Evolutionary conservation across 2,888 invertebrate species (phyloP).

Genomic region (Dynastes tityus): DNA sequence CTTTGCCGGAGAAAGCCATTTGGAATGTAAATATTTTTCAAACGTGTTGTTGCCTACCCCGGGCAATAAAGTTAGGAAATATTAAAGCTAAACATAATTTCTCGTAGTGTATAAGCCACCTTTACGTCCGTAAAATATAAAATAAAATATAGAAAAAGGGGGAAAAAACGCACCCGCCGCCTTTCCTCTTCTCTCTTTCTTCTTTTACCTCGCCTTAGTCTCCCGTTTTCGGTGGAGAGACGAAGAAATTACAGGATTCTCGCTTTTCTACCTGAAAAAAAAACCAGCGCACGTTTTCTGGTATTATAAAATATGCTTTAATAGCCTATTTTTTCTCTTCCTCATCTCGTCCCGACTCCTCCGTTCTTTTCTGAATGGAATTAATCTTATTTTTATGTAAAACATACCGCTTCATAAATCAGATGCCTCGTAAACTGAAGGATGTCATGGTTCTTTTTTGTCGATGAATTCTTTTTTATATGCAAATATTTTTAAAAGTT

Average conservation of each 20-base stretch:
- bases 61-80: conserved; percentile 50
- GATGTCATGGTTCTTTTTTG: too few species aligned
- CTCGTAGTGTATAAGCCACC: conserved; percentile 18
- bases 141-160: conserved; percentile 30
- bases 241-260: conserved; percentile 6
- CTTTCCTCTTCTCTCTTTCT: neutral
- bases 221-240: neutral
- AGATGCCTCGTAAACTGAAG: conserved; percentile 9
- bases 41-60: conserved; percentile 54
- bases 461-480: too few species aligned
- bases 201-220: neutral
- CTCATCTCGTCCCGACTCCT: neutral
- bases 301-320: conserved; percentile 51
- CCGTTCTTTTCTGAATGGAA: conserved; percentile 43
- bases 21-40: conserved; percentile 59
- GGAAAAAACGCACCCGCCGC: too few species aligned
- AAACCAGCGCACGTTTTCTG: conserved; percentile 13
- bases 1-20: conserved; percentile 58
- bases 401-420: conserved; percentile 45
- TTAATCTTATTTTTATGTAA: conserved; percentile 53
- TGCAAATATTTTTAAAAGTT: too few species aligned
- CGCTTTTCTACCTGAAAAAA: conserved; percentile 26
- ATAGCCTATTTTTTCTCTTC: conserved; percentile 24
- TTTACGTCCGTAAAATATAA: conserved; percentile 8
- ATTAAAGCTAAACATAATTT: conserved; percentile 51